Conservation (phyloP, 2,113 vertebrate genomes). For the Riparia riparia region DNA sequence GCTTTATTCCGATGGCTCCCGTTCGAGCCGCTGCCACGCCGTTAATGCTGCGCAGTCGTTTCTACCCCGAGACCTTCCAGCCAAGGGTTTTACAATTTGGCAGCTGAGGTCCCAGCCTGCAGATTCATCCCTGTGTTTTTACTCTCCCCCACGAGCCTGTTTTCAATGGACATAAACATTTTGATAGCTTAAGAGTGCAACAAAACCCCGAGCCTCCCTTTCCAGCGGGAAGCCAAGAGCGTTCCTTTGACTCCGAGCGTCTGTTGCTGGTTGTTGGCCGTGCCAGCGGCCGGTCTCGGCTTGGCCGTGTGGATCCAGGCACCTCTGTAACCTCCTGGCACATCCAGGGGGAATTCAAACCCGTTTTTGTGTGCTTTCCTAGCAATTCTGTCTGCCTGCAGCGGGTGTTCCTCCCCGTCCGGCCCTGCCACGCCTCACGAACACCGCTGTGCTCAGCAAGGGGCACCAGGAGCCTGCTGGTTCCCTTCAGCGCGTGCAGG, state of each 20-base stretch:
- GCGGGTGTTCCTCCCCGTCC: not conserved
- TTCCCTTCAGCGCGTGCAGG: not conserved
- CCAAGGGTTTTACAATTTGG: constrained; percentile 46
- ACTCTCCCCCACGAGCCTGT: constrained; percentile 34
- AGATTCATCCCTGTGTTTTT: constrained; percentile 39
- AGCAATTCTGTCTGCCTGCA: not conserved
- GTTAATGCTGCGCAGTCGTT: not conserved
- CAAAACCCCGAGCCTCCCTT: not conserved
- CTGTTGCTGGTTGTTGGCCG: not conserved
- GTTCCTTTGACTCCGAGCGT: not conserved
- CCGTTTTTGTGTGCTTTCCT: not conserved
- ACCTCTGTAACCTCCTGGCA: not conserved
- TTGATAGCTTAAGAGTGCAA: constrained; percentile 7
- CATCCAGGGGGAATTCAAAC: not conserved
- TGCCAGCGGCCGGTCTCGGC: not conserved
- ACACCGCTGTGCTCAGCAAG: not conserved
- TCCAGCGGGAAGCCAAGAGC: constrained; percentile 17
- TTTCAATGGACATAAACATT: constrained; percentile 46
- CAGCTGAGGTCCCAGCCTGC: constrained; percentile 22
- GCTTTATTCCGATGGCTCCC: constrained; percentile 30
- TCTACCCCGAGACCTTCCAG: not conserved
- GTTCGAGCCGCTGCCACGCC: constrained; percentile 51
- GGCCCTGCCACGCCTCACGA: not conserved
- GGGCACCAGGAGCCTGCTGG: not conserved
- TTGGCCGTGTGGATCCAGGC: not conserved